A percentile compares a stretch with the other conserved stretches of the same genome.
Conservation (phyloP, 2,888 invertebrate genomes). For the Corythucha ciliata region DNA sequence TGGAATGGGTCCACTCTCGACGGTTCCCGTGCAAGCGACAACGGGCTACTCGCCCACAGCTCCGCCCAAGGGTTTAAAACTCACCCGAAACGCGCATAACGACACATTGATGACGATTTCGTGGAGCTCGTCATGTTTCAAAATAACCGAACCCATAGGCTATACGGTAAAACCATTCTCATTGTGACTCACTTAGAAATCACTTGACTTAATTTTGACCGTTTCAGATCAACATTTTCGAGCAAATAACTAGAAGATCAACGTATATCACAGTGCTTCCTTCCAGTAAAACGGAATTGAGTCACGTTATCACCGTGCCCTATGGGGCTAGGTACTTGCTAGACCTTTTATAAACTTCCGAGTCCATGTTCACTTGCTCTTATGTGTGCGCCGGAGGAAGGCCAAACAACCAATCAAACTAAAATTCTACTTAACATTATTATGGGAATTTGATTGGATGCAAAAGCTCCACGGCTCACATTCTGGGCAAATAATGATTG, state of each 20-base stretch:
- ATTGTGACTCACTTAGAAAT: neutral
- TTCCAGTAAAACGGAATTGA: conserved; percentile 39
- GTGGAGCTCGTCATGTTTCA: conserved; percentile 64
- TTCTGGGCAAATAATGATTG: too few relatives aligned
- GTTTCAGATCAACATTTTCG: conserved; percentile 46
- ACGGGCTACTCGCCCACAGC: conserved; percentile 56
- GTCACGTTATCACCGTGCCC: conserved; percentile 40
- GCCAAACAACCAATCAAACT: too few relatives aligned
- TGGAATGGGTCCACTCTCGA: conserved; percentile 56
- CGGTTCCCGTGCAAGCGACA: conserved; percentile 44
- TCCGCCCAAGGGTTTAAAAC: conserved; percentile 57
- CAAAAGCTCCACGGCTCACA: too few relatives aligned
- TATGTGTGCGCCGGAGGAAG: too few relatives aligned
- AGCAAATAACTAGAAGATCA: conserved; percentile 43
- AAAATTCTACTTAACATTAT: too few relatives aligned
- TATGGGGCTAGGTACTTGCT: conserved; percentile 48
- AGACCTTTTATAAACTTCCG: too few relatives aligned
- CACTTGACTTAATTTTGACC: neutral
- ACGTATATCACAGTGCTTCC: conserved; percentile 45
- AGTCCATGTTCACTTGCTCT: too few relatives aligned
- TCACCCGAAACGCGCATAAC: conserved; percentile 37
- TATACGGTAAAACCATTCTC: conserved; percentile 50
- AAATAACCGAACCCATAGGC: conserved; percentile 43
- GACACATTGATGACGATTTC: conserved; percentile 48
- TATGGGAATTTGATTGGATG: too few relatives aligned